Evolutionary conservation across 2,888 invertebrate species (phyloP).

Genomic region (Drosophila niveifrons): DNA sequence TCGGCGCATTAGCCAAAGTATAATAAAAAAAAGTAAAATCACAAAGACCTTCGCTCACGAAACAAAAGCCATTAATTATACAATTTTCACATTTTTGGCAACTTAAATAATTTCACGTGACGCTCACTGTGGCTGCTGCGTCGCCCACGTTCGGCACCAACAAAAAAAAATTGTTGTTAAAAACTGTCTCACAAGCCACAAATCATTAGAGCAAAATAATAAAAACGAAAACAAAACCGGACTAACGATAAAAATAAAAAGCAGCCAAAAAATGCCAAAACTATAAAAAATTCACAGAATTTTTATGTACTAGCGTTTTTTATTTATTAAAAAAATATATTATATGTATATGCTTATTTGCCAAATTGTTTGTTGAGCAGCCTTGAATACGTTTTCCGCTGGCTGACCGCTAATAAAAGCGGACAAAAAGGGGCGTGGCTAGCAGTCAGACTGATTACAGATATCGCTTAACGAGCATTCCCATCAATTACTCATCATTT

Average conservation of each 20-base stretch:
- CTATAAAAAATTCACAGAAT: conserved; percentile 27
- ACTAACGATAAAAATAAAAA: conserved; percentile 1
- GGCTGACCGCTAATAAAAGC: conserved; percentile 12
- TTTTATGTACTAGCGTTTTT: neutral
- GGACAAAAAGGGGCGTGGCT: conserved; percentile 16
- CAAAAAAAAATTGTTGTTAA: conserved; percentile 17
- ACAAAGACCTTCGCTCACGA: conserved; percentile 46
- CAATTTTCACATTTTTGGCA: conserved; percentile 60
- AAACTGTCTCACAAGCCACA: conserved; percentile 30
- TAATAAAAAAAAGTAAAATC: neutral
- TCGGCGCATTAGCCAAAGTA: conserved; percentile 11
- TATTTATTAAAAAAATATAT: neutral
- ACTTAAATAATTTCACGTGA: conserved; percentile 72
- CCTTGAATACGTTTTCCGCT: conserved; percentile 14
- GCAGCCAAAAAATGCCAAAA: conserved; percentile 13
- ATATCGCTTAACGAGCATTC: neutral
- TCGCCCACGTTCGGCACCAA: conserved; percentile 37
- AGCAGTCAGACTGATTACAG: neutral
- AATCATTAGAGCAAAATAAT: conserved; percentile 33
- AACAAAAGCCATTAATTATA: conserved; percentile 66
- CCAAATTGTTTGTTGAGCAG: conserved; percentile 2
- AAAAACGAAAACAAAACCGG: neutral
- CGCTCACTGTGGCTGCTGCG: conserved; percentile 18
- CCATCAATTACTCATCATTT: conserved; percentile 18
- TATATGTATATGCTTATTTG: neutral